Conservation (phyloP, 2,113 vertebrate species). For the Petrocephalus zakoni region DNA sequence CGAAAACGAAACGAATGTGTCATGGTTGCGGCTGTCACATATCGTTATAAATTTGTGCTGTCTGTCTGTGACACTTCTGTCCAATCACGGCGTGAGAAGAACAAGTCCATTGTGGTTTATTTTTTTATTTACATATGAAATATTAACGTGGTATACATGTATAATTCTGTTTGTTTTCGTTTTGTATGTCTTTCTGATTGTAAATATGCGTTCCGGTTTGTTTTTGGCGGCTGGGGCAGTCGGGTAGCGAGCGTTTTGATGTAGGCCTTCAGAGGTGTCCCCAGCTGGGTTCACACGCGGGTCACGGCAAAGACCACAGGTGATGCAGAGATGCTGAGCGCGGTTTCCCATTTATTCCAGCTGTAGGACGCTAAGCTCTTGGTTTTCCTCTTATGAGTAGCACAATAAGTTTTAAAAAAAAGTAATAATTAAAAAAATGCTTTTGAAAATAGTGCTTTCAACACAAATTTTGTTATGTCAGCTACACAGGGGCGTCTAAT, state of each 20-base stretch:
- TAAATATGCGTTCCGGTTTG: not conserved
- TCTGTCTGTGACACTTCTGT: constrained; percentile 33
- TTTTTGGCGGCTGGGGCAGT: not conserved
- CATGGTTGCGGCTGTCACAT: constrained; percentile 29
- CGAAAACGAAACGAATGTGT: constrained; percentile 30
- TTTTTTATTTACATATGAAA: constrained; percentile 21
- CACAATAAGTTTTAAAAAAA: not conserved
- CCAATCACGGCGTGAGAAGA: not conserved
- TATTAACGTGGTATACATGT: constrained; percentile 23
- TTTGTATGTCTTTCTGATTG: constrained; percentile 9
- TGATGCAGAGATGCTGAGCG: not conserved
- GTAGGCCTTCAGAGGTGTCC: not conserved
- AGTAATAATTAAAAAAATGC: not conserved
- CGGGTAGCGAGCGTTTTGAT: not conserved
- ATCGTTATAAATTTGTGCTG: constrained; percentile 50
- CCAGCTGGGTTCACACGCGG: not conserved
- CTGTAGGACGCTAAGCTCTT: not conserved
- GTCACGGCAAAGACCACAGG: not conserved
- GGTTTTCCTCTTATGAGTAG: not conserved
- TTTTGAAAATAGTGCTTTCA: not conserved
- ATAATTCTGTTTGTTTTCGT: not conserved
- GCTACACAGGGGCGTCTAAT: not conserved
- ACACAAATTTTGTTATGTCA: not conserved
- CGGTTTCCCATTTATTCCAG: not conserved
- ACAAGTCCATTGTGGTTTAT: constrained; percentile 6